Percentiles rank a stretch among this genome's conserved stretches.
Conservation (phyloP, 2,797 vertebrate species). For the Aselliscus stoliczkanus region DNA sequence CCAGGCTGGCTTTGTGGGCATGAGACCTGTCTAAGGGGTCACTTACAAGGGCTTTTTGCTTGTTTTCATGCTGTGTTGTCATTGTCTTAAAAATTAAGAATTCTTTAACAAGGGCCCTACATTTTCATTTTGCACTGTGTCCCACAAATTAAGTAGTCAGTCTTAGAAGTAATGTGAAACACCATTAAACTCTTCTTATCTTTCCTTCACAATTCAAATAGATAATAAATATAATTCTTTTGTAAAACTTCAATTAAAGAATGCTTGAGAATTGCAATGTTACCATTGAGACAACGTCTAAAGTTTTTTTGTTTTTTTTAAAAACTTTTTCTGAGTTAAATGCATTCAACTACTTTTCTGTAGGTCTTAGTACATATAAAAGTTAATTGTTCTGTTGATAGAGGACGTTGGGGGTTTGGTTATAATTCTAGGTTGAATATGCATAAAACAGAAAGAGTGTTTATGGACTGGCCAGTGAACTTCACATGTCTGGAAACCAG, state of each 20-base stretch:
- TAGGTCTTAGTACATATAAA: not conserved
- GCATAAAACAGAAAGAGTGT: not conserved
- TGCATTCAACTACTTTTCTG: not conserved
- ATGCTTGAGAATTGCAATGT: not conserved
- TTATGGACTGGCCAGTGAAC: not conserved
- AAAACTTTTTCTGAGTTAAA: not conserved
- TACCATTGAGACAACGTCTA: not conserved
- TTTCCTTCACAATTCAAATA: constrained; percentile 3
- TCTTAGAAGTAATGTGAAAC: not conserved
- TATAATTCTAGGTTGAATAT: not conserved
- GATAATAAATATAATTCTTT: not conserved
- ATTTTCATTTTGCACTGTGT: not conserved
- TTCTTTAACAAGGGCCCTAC: not conserved
- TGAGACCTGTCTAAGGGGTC: not conserved
- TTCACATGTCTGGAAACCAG: not conserved
- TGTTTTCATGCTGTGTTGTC: not conserved
- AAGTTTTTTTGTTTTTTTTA: not conserved
- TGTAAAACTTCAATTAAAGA: not conserved
- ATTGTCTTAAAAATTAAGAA: not conserved
- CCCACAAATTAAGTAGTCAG: not conserved
- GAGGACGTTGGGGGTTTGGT: not conserved
- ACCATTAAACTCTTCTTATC: not conserved
- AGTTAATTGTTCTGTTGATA: not conserved
- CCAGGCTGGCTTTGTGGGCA: not conserved
- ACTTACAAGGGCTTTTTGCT: not conserved